These are phyloP conservation scores for Musca domestica DNA, from an alignment of 1,140 invertebrate species.

Conservation along the genomic window DNA sequence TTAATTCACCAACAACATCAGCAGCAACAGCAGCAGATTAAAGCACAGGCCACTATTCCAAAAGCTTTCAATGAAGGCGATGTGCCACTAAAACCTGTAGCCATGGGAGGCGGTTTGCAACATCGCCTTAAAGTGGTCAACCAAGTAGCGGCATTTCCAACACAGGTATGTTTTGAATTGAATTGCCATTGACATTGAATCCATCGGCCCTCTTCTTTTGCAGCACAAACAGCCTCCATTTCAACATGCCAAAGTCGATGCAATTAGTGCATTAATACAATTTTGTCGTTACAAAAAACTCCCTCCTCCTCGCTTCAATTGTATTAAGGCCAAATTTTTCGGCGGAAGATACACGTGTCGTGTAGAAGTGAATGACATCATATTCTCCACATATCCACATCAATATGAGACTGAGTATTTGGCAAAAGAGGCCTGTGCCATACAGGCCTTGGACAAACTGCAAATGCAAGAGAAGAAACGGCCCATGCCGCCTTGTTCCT, in stretches of 20 bases:
- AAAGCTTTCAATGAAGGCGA: conserved; percentile 4
- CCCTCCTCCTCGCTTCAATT: conserved; percentile 32
- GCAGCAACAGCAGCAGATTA: conserved; percentile 13
- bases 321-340: conserved; percentile 29
- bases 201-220: no score
- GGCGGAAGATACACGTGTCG: conserved; percentile 32
- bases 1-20: neutral
- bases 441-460: conserved; percentile 41
- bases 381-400: conserved; percentile 44
- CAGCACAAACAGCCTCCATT: conserved; percentile 17
- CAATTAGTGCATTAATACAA: conserved; percentile 29
- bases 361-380: conserved; percentile 34
- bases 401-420: conserved; percentile 31
- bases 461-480: conserved; percentile 32
- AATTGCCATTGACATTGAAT: no score
- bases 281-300: conserved; percentile 36
- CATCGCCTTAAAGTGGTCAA: neutral
- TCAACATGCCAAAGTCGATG: conserved; percentile 23
- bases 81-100: neutral
- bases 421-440: conserved; percentile 35
- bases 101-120: neutral
- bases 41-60: neutral
- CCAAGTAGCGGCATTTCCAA: neutral
- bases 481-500: conserved; percentile 28
- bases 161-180: neutral